Evolutionary conservation across 2,113 vertebrate species (phyloP), one percentile per base, ranked within the genome.

Genomic region (Etia nguti): DNA sequence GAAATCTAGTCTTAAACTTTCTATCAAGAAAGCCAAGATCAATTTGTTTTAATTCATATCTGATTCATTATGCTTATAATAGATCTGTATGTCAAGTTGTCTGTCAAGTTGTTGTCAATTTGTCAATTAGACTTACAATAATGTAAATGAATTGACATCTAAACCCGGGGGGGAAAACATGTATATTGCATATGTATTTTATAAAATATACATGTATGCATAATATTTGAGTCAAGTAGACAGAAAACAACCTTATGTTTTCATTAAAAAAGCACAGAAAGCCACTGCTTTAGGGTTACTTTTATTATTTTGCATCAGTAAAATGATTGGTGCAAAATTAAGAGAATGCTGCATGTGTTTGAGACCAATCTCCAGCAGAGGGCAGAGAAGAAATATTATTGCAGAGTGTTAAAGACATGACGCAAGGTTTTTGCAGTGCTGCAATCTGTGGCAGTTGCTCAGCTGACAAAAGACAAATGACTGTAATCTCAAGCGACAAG

Each of bases 331-430:
- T 24, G 16, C 46, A 59, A 20, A 31, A 41, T 11, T 18, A 6
- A 73, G 4, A 38, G 12, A 73, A 31, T 4, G 48, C 68, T 83
- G 38, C 12, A 55, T 92, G 95, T 85, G 86, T 80, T 93, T 89
- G 29, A 86, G 38, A 7, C 5, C 18, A 24, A n/a, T 86, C 56
- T 89, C 96, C 96, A 97, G 96, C 88, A 97, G 96, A 90, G 92
- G 96, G 94, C 96, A 95, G 59, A 85, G 93, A 86, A 90, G 88
- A 86, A 92, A 92, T 84, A 94, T 80, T 50, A 88, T 90, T 93
- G 24, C 60, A 87, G 48, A 81, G 7, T 26, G 8, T 50, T 55
- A 10, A 15, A 41, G 18, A 59, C 24, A 77, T 31, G 12, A 79
- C 18, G 38, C 13, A 65, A 18, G 57, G 29, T 24, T 86, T 41